A percentile compares a stretch with the other conserved stretches of the same genome.
Evolutionary conservation across 2,888 invertebrate genomes (phyloP).

Genomic region (Dasysyrphus albostriatus): DNA sequence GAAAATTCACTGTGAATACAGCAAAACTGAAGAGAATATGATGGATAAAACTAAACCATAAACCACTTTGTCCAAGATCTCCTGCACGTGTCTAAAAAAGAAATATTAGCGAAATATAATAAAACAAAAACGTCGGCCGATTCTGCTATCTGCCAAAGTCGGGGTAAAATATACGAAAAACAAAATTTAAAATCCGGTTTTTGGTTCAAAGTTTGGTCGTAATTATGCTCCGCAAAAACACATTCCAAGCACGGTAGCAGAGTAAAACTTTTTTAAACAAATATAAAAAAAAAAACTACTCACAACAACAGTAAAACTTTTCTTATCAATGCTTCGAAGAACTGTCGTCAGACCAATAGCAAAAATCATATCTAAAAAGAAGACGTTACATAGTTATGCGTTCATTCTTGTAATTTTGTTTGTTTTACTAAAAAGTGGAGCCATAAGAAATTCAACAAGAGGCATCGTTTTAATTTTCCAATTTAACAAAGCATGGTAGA

Average conservation of each 20-base stretch:
- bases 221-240: not conserved
- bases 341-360: constrained; percentile 49
- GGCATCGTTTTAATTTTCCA: constrained; percentile 49
- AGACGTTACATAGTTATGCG: not conserved
- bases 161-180: too few species aligned
- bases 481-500: constrained; percentile 26
- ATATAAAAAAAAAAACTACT: not conserved
- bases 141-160: too few species aligned
- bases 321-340: constrained; percentile 23
- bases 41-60: constrained; percentile 51
- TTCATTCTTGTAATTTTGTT: not conserved
- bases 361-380: constrained; percentile 44
- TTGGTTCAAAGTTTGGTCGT: too few species aligned
- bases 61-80: constrained; percentile 35
- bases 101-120: not conserved
- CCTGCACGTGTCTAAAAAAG: constrained; percentile 45
- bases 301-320: constrained; percentile 17
- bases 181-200: too few species aligned
- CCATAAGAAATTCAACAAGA: constrained; percentile 41
- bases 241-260: not conserved
- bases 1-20: constrained; percentile 35
- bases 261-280: not conserved
- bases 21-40: constrained; percentile 46
- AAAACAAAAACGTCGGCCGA: too few species aligned
- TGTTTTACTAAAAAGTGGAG: constrained; percentile 56